Evolutionary conservation across 2,113 vertebrate species (phyloP), one percentile per base, ranked within the genome.

Genomic region (Apodemus speciosus): DNA sequence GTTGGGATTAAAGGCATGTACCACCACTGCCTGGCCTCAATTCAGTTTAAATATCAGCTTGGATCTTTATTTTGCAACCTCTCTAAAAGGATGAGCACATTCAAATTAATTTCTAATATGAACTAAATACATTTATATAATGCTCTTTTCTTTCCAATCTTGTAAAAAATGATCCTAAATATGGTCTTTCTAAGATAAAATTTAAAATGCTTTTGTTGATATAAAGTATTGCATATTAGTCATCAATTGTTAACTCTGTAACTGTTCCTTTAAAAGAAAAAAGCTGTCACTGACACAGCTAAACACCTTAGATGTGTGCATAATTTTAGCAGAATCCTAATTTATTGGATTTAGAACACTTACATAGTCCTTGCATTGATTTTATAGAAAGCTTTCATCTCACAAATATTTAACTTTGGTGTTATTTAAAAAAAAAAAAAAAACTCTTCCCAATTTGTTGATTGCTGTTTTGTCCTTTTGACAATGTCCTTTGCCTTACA

Each of bases 31-130:
- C 43, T 46, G 43, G 16, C 93, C 91, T 93, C 56, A 90, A 89
- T 94, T 94, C 64, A 53, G 51, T 80, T 93, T 86, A 86, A 94
- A 88, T 93, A 97, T 90, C 75, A 93, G 0, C 3, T 51, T 68
- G 35, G 18, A 89, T 92, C 88, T 94, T 77, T 96, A 88, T 95
- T 92, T 77, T 87, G 23, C 58, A 85, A 92, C 30, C 35, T 51
- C 79, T 60, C 43, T 87, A 38, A 49, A 30, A 93, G 21, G 18
- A 10, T 56, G 27, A 85, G 80, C 8, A 72, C 46, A 77, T 81
- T 56, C 43, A 93, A 92, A 94, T 92, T 89, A 88, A 71, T 62
- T 85, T 27, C 40, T 81, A 85, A 91, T 88, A 89, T 14, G 4
- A 13, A 79, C 89, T 90, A 94, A 81, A 72, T 83, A 71, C 72